These are phyloP conservation scores for Liposcelis brunnea DNA, from an alignment of 2,888 invertebrate genomes.

Conservation along the genomic window DNA sequence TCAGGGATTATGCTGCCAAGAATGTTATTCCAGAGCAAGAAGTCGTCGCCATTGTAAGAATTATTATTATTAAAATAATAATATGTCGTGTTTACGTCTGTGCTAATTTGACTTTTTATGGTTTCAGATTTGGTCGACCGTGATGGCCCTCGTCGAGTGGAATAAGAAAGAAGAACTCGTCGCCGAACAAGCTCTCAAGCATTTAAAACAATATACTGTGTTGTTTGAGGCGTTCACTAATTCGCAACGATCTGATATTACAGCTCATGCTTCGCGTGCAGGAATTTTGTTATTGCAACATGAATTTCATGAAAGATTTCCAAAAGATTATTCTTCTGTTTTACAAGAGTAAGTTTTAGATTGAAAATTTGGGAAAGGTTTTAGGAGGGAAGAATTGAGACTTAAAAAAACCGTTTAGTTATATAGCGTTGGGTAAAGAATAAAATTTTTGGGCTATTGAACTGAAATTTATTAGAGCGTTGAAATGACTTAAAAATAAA, in stretches of 20 bases:
- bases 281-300: slow-evolving; percentile 96
- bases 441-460: no score
- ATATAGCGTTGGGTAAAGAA: no score
- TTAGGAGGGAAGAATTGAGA: no score
- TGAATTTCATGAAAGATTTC: slow-evolving; percentile 98
- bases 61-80: neutral
- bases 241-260: slow-evolving; percentile 70
- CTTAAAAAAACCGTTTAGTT: no score
- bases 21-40: slow-evolving; percentile 81
- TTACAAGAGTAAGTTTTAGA: slow-evolving; percentile 60
- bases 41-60: slow-evolving; percentile 64
- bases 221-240: slow-evolving; percentile 76
- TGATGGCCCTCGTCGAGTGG: slow-evolving; percentile 95
- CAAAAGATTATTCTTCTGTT: slow-evolving; percentile 91
- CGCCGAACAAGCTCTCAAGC: slow-evolving; percentile 87
- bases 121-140: slow-evolving; percentile 72
- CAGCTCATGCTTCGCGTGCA: slow-evolving; percentile 82
- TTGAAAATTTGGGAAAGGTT: neutral
- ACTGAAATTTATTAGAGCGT: no score
- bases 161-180: slow-evolving; percentile 95
- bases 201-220: slow-evolving; percentile 69
- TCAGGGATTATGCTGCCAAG: slow-evolving; percentile 69
- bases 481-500: no score
- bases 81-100: neutral
- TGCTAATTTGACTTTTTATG: neutral